Evolutionary conservation across 2,797 vertebrate species (phyloP).

Genomic region (Lepilemur ruficaudatus): DNA sequence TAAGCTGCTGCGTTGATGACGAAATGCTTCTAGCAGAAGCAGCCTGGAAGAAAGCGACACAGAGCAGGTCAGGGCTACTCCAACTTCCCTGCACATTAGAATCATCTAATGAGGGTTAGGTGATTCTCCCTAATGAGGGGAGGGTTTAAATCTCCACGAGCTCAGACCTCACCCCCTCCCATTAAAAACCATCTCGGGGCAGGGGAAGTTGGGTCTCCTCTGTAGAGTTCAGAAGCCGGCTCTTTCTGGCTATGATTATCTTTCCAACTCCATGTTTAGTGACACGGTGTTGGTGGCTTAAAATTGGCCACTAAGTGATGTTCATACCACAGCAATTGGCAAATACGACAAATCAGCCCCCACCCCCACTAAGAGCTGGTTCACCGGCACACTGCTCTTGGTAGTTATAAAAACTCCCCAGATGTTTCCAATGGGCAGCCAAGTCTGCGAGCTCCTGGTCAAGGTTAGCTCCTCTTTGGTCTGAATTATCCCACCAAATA

Average conservation of each 20-base stretch:
- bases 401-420: not conserved
- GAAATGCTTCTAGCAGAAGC: too few species aligned
- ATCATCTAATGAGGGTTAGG: not conserved
- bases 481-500: not conserved
- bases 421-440: not conserved
- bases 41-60: accelerated
- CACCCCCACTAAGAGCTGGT: accelerated
- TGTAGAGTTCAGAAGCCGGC: not conserved
- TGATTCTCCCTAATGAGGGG: too few species aligned
- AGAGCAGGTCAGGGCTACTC: accelerated
- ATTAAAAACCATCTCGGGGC: not conserved
- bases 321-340: not conserved
- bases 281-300: not conserved
- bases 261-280: not conserved
- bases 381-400: not conserved
- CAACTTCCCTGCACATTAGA: not conserved
- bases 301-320: accelerated
- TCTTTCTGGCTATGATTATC: not conserved
- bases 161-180: not conserved
- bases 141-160: accelerated
- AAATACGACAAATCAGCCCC: not conserved
- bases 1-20: not conserved
- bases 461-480: not conserved
- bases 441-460: not conserved
- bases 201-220: not conserved